Conservation (phyloP, 2,797 vertebrate species). For the Poecilia gillii region DNA sequence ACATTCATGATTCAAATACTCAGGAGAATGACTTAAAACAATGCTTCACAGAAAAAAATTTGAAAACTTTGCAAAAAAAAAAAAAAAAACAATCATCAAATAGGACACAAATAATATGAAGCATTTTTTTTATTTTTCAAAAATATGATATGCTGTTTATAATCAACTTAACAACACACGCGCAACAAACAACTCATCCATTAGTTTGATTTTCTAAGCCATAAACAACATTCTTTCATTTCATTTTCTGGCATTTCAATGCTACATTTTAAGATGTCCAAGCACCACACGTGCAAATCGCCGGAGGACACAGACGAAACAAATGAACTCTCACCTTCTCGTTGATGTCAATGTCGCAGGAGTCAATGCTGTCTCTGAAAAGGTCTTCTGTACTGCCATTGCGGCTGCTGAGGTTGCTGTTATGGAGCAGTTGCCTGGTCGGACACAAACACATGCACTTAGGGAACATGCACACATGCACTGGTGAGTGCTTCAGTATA, state of each 20-base stretch:
- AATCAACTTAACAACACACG: background rate
- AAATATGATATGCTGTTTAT: background rate
- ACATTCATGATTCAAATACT: background rate
- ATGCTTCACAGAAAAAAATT: too few species aligned
- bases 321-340: conserved; percentile 86
- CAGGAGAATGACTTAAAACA: background rate
- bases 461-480: conserved; percentile 5
- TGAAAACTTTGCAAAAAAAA: background rate
- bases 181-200: background rate
- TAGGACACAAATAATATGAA: background rate
- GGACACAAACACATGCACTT: conserved; percentile 37
- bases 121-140: background rate
- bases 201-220: background rate
- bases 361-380: conserved; percentile 96
- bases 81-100: background rate
- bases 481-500: background rate
- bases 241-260: background rate
- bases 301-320: background rate
- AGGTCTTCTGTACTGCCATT: conserved; percentile 97
- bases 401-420: conserved; percentile 97
- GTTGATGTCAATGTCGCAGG: conserved; percentile 93
- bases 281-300: background rate
- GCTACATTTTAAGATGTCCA: background rate
- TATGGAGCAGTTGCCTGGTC: conserved; percentile 93
- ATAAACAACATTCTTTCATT: background rate